Conservation (phyloP, 2,113 vertebrate genomes). For the Phaethornis superciliosus region DNA sequence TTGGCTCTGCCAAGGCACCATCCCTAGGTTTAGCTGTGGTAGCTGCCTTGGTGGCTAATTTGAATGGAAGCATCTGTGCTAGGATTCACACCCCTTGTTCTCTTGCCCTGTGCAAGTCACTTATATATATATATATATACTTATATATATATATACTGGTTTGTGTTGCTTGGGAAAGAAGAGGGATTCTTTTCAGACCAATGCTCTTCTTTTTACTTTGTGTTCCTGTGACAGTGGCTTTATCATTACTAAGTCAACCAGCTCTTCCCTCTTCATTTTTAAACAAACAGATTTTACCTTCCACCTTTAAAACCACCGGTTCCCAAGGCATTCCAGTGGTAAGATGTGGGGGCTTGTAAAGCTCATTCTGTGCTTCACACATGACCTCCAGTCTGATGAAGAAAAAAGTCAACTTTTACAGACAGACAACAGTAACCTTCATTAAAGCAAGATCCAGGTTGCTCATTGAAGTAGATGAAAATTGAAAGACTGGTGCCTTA, state of each 20-base stretch:
- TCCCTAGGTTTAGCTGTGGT: background rate
- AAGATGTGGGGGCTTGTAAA: background rate
- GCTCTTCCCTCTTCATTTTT: background rate
- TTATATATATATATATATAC: no score
- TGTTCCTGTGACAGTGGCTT: background rate
- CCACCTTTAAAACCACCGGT: background rate
- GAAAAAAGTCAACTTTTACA: slow-evolving; percentile 22
- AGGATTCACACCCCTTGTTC: fast-evolving
- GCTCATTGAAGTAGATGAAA: background rate
- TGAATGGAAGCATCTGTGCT: fast-evolving
- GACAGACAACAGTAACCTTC: background rate
- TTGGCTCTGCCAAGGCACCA: background rate
- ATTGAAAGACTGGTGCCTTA: background rate
- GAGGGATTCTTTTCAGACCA: background rate
- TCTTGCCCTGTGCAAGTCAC: background rate
- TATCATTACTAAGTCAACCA: background rate
- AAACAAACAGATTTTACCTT: background rate
- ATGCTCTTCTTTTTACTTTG: background rate
- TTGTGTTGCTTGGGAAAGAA: background rate
- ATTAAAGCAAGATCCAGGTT: background rate
- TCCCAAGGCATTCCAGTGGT: background rate
- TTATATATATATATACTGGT: background rate
- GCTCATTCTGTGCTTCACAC: background rate
- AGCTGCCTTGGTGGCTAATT: background rate
- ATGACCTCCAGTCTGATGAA: background rate